Base-by-base conservation (phyloP, 1,140 invertebrate species). In the Diabrotica undecimpunctata region DNA sequence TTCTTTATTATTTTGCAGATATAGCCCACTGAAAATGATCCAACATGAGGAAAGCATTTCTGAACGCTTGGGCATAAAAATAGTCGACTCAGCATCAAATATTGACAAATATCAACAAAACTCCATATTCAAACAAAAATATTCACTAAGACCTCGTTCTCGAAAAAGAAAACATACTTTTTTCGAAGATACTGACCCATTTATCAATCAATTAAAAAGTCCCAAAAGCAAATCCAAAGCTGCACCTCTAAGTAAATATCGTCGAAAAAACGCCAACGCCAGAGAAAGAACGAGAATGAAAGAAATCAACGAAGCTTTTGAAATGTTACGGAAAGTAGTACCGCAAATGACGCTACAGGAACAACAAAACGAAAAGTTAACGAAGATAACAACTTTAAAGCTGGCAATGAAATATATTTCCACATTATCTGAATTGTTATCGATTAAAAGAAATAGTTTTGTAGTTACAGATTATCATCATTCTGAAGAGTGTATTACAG, bases 221-320 rank as follows among this genome's bases (percentile, higher is more conserved):
- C 5, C 5, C 4, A 35, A 54, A 54, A 9, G 9, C 12, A 91
- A 90, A 76, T 82, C 84, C 56, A 88, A 88, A 77, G 86, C 92
- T 6, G 87, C 92, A 53, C 93, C 93, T 1, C 82, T 95, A 64
- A 93, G 91, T 81, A 96, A 95, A 79, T 96, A 96, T 79, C 80
- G 93, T 14, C 83, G 94, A 66, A 92, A 92, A 81, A 94, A 92
- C 4, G 94, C 94, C 0, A 96, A 96, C 81, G 92, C 92, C 0
- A 79, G 94, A 5, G 94, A 96, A 79, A 77, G 94, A 37, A 87
- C 85, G 60, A 81, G 94, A 55, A 95, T 96, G 93, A 82, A 88
- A 58, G 92, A 95, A 77, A 95, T 96, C 66, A 95, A 95, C 79
- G 83, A 86, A 54, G 93, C 92, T 0, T 96, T 95, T 79, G 92